Conservation (phyloP, 2,113 vertebrate species). For the Ailuropoda melanoleuca region DNA sequence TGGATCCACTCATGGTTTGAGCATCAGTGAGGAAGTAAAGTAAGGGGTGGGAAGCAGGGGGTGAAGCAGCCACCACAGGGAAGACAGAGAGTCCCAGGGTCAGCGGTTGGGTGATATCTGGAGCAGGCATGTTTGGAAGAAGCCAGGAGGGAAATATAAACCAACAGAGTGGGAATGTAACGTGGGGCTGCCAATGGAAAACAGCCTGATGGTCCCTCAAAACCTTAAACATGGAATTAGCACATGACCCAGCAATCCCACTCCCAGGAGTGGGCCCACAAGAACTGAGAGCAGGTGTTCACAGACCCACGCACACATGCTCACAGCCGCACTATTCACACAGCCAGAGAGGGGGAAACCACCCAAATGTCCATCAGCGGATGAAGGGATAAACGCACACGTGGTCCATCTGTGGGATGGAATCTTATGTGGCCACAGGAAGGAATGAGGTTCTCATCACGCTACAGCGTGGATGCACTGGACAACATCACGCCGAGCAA, state of each 20-base stretch:
- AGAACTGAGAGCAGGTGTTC: neutral
- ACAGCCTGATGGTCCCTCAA: neutral
- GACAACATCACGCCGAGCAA: fast-evolving
- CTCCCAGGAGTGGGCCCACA: neutral
- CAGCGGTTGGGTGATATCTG: neutral
- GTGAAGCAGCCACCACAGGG: neutral
- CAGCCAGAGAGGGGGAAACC: no score
- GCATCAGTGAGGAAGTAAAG: neutral
- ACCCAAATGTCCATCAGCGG: neutral
- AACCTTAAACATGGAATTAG: neutral
- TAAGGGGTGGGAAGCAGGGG: neutral
- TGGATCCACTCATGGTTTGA: neutral
- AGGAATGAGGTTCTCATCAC: neutral
- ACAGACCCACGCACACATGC: neutral
- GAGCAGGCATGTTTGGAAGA: neutral
- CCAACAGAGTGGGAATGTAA: no score
- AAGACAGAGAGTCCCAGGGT: neutral
- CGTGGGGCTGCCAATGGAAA: neutral
- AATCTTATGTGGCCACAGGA: neutral
- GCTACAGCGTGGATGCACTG: fast-evolving
- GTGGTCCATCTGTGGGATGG: fast-evolving
- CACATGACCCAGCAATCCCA: neutral
- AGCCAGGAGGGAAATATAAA: neutral
- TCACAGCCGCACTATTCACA: neutral
- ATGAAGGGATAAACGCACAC: neutral